A percentile compares a stretch with the other conserved stretches of the same genome.
Evolutionary conservation across 2,113 vertebrate species (phyloP).

Genomic region (Dascyllus trimaculatus): DNA sequence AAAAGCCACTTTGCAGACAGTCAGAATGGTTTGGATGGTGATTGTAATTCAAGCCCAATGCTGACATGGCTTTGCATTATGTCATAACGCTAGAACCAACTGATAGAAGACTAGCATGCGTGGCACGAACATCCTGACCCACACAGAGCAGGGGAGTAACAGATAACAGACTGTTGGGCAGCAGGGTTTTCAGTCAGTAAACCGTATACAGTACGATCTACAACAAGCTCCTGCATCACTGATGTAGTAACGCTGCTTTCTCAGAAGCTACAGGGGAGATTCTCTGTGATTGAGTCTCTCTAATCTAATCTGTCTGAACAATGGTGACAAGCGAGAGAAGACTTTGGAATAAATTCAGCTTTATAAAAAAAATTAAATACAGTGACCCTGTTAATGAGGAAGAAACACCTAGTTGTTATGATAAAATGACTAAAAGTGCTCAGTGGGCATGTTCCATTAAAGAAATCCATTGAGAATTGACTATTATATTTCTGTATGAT

Average conservation of each 20-base stretch:
- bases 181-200: slow-evolving; percentile 19
- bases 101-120: slow-evolving; percentile 36
- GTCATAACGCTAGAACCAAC: slow-evolving; percentile 44
- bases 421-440: too few species aligned
- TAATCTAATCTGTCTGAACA: slow-evolving; percentile 14
- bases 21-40: slow-evolving; percentile 50
- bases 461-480: too few species aligned
- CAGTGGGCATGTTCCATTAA: too few species aligned
- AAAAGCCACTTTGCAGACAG: slow-evolving; percentile 49
- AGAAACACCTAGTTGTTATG: too few species aligned
- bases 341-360: background rate
- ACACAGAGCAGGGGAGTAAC: slow-evolving; percentile 4
- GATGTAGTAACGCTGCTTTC: background rate
- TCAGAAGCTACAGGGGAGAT: background rate
- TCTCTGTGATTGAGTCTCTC: background rate
- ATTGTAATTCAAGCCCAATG: slow-evolving; percentile 58
- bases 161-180: slow-evolving; percentile 38
- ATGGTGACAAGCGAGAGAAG: background rate
- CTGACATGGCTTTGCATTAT: slow-evolving; percentile 39
- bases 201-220: slow-evolving; percentile 16
- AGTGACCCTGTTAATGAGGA: too few species aligned
- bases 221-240: background rate
- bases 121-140: slow-evolving; percentile 33
- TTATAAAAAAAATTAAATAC: background rate
- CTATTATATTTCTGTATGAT: too few species aligned